These are phyloP conservation scores for Gambusia holbrooki DNA, from an alignment of 2,113 vertebrate genomes.

Conservation along the genomic window DNA sequence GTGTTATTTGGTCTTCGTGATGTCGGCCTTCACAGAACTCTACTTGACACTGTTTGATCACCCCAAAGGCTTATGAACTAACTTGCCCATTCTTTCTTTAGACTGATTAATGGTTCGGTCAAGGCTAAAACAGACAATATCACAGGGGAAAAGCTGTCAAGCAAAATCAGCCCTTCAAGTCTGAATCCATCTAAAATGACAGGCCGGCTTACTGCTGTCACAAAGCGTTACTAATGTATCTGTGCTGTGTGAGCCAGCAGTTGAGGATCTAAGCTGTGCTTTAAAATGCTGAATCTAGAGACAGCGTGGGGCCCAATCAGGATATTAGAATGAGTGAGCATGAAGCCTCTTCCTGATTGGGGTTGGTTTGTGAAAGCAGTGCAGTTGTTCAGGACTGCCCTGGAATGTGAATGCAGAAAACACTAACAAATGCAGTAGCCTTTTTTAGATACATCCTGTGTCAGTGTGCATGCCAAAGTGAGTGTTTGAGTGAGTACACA, in stretches of 20 bases:
- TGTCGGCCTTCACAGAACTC: not conserved
- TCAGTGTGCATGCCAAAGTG: slow-evolving; percentile 4
- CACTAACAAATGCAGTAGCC: not conserved
- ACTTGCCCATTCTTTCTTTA: slow-evolving; percentile 52
- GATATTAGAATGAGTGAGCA: slow-evolving; percentile 53
- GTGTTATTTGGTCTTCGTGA: not conserved
- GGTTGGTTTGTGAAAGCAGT: slow-evolving; percentile 24
- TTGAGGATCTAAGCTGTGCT: slow-evolving; percentile 44
- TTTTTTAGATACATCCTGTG: slow-evolving; percentile 30
- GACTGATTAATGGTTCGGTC: slow-evolving; percentile 72
- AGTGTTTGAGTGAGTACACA: slow-evolving; percentile 9
- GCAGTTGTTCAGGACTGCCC: slow-evolving; percentile 17
- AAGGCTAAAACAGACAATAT: slow-evolving; percentile 62
- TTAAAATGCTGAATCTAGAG: slow-evolving; percentile 54
- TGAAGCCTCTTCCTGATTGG: slow-evolving; percentile 49
- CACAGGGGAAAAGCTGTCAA: slow-evolving; percentile 63
- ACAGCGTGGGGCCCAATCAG: slow-evolving; percentile 48
- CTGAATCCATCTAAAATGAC: slow-evolving; percentile 43
- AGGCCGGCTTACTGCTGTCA: slow-evolving; percentile 46
- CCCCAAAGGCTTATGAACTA: slow-evolving; percentile 53
- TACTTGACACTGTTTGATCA: not conserved
- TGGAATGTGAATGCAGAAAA: slow-evolving; percentile 25
- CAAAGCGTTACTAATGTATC: slow-evolving; percentile 60
- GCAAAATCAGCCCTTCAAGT: slow-evolving; percentile 55
- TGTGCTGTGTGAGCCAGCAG: slow-evolving; percentile 46